Evolutionary conservation across 2,888 invertebrate species (phyloP).

Genomic region (Apodemia mormo): DNA sequence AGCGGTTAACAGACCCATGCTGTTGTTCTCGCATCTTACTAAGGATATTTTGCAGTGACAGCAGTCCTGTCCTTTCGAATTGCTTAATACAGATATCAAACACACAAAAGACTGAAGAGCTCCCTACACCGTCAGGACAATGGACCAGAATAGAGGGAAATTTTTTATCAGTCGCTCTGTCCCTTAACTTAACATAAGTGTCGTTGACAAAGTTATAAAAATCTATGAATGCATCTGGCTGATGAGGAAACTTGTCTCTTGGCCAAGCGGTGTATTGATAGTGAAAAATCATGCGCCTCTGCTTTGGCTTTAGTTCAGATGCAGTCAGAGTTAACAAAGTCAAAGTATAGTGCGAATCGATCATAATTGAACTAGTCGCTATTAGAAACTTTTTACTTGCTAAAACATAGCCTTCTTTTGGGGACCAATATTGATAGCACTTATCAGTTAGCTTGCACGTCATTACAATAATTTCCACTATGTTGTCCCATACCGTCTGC

Average conservation of each 20-base stretch:
- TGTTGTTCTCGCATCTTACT: constrained; percentile 21
- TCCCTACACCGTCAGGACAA: constrained; percentile 11
- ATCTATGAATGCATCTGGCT: no score
- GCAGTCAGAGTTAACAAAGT: constrained; percentile 14
- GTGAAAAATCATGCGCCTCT: constrained; percentile 23
- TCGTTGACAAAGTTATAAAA: no score
- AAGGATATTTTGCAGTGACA: constrained; percentile 23
- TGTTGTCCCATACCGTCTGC: no score
- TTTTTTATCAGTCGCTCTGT: constrained; percentile 1
- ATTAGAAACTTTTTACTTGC: neutral
- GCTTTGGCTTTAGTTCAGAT: constrained; percentile 19
- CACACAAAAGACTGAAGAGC: neutral
- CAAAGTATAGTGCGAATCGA: constrained; percentile 9
- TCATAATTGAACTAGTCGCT: neutral
- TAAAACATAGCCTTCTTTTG: constrained; percentile 1
- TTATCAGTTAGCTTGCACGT: no score
- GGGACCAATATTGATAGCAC: no score
- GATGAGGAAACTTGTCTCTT: no score
- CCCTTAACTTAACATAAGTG: constrained; percentile 19
- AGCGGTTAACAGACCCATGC: constrained; percentile 23
- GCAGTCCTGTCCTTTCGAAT: neutral
- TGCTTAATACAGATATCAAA: neutral
- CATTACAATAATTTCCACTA: no score
- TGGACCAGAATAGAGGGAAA: constrained; percentile 11
- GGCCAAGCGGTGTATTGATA: no score